These are phyloP conservation scores for Cheilosia impressa DNA, from an alignment of 2,888 invertebrate species.

Conservation along the genomic window DNA sequence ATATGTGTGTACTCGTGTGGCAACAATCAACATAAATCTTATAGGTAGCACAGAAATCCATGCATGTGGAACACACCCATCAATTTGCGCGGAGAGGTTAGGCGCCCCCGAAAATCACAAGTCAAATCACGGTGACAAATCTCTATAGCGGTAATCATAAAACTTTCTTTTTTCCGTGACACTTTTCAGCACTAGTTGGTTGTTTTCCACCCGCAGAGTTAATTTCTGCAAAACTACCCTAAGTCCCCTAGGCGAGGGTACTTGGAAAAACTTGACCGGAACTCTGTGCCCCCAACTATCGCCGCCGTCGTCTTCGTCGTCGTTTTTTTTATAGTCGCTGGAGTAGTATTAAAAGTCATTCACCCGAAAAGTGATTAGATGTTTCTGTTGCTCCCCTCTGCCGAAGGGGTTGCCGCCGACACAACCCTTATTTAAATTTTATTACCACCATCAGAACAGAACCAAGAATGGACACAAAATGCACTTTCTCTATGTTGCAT, in stretches of 20 bases:
- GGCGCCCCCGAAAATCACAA: slow-evolving; percentile 23
- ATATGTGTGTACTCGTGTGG: slow-evolving; percentile 43
- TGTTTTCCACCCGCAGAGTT: slow-evolving; percentile 77
- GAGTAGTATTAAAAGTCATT: slow-evolving; percentile 59
- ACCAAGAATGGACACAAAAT: slow-evolving; percentile 51
- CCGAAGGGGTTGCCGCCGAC: not conserved
- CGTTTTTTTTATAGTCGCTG: not conserved
- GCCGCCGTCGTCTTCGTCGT: not conserved
- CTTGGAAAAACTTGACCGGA: slow-evolving; percentile 67
- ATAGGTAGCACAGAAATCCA: slow-evolving; percentile 81
- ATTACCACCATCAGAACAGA: slow-evolving; percentile 14
- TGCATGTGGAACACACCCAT: slow-evolving; percentile 80
- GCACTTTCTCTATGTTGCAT: slow-evolving; percentile 59
- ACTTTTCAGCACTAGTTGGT: slow-evolving; percentile 76
- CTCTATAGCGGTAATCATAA: slow-evolving; percentile 30
- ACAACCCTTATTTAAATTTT: slow-evolving; percentile 59
- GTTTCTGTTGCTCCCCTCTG: slow-evolving; percentile 36
- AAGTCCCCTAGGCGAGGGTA: not conserved
- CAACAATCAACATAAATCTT: slow-evolving; percentile 75
- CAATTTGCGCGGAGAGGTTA: slow-evolving; percentile 33
- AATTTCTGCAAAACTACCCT: slow-evolving; percentile 15
- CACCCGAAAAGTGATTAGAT: slow-evolving; percentile 62
- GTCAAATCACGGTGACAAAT: slow-evolving; percentile 61
- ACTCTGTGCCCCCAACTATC: slow-evolving; percentile 44
- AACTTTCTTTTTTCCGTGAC: slow-evolving; percentile 65